Evolutionary conservation across 2,113 vertebrate genomes (phyloP), one percentile per base, ranked within the genome.

Genomic region (Phodopus roborovskii): DNA sequence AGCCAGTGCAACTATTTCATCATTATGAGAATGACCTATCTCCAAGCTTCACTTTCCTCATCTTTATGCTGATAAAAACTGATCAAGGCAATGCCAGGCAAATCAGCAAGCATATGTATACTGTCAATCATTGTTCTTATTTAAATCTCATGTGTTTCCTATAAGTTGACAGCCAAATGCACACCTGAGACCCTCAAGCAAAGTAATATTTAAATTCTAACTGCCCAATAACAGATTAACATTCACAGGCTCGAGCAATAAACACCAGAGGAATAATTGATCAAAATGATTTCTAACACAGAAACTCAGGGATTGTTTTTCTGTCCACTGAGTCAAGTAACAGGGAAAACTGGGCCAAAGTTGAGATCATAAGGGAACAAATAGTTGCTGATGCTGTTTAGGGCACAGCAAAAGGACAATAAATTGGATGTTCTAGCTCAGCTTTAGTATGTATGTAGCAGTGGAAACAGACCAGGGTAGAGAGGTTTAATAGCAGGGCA

Each of bases 291-390:
- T 42, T 56, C 36, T 87, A 89, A 48, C 36, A 66, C 62, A 84
- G 60, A 91, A 96, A 88, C 5, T 84, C 45, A 70, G 33, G 30
- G 91, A 24, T 42, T 17, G 2, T 73, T 78, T 89, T 84, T 79
- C 56, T 94, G 62, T 12, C 87, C 22, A 74, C 7, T 62, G 70
- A 92, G 42, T 94, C 94, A 90, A 91, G 71, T 77, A 79, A 58
- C 60, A 24, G 68, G 53, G 7, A 33, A 90, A 66, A 83, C 9
- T 64, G 13, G 22, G 33, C 33, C 64, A 90, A 90, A 26, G 42
- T 36, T 92, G 90, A 91, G 26, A 33, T 87, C 53, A 86, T 74
- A 74, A 73, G 68, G 24, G 45, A 89, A 1, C 68, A 75, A 86
- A 90, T 62, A n/a, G 62, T 87, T 77, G 17, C 16, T 74, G 39